Conservation (phyloP, 2,888 invertebrate species). For the Diadromus collaris region DNA sequence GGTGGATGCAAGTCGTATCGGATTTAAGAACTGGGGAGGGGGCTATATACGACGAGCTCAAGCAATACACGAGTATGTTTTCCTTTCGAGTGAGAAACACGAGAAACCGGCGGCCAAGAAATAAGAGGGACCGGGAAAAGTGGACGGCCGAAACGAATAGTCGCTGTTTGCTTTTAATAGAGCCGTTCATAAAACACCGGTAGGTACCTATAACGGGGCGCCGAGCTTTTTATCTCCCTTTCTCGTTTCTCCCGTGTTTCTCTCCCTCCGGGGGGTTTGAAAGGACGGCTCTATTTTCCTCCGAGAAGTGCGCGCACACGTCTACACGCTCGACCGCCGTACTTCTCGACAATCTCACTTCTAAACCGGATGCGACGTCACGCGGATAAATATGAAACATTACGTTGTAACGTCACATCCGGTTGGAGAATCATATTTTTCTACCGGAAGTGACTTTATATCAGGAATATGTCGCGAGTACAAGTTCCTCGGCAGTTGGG, state of each 20-base stretch:
- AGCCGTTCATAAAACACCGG: conserved; percentile 63
- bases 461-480: no score
- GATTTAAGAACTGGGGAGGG: conserved; percentile 28
- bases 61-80: conserved; percentile 30
- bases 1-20: conserved; percentile 18
- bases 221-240: conserved; percentile 37
- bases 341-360: conserved; percentile 40
- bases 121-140: conserved; percentile 4
- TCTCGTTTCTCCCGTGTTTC: conserved; percentile 27
- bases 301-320: conserved; percentile 51
- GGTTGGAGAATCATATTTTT: no score
- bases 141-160: conserved; percentile 53
- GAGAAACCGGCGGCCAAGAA: conserved; percentile 29
- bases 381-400: neutral
- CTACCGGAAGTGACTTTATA: no score
- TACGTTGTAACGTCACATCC: no score
- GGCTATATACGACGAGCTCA: neutral
- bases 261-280: conserved; percentile 18
- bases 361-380: no score
- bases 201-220: conserved; percentile 47
- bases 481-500: no score
- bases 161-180: conserved; percentile 64
- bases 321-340: conserved; percentile 32
- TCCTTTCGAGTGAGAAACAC: conserved; percentile 21
- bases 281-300: conserved; percentile 57